Evolutionary conservation across 2,113 vertebrate species (phyloP), one percentile per base, ranked within the genome.

Genomic region (Himantopus leucocephalus): DNA sequence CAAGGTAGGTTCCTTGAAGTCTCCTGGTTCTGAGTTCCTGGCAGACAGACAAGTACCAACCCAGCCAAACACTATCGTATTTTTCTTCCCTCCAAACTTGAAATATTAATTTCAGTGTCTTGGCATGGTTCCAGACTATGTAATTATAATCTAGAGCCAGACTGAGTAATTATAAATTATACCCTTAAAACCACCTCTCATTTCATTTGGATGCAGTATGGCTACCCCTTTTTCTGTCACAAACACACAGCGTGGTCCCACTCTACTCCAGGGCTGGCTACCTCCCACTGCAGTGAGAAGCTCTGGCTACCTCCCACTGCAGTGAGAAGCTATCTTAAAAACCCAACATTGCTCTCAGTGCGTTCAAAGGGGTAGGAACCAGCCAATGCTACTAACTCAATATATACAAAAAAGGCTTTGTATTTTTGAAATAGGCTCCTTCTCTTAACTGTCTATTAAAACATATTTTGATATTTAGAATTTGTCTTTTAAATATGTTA

Each of bases 111-210:
- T 86, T 91, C 60, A 80, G 30, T 48, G 22, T 60, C 60, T 91
- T 95, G 79, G 87, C 48, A 39, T 22, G 85, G 34, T 53, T 89
- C 56, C 29, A 35, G 76, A 78, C 64, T 18, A 43, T 17, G 43
- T 43, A 95, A 93, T 93, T 93, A 81, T 52, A 93, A 90, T 45
- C 45, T 76, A 80, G 59, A 91, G 77, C 17, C 55, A 77, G 41
- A 41, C 15, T 45, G 47, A 19, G 34, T 80, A 93, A 85, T 89
- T 92, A 94, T 22, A 67, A 96, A 71, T 72, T 39, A 68, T 34
- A 68, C 48, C 39, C 45, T 81, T 92, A 86, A 72, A 95, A 34
- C 7, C 24, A 59, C 6, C 41, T 78, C 70, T 70, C 63, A 76
- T 74, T 88, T 86, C 45, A 81, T 47, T 81, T 64, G 56, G 34